Conservation (phyloP, 2,888 invertebrate species). For the Dolomedes plantarius region DNA sequence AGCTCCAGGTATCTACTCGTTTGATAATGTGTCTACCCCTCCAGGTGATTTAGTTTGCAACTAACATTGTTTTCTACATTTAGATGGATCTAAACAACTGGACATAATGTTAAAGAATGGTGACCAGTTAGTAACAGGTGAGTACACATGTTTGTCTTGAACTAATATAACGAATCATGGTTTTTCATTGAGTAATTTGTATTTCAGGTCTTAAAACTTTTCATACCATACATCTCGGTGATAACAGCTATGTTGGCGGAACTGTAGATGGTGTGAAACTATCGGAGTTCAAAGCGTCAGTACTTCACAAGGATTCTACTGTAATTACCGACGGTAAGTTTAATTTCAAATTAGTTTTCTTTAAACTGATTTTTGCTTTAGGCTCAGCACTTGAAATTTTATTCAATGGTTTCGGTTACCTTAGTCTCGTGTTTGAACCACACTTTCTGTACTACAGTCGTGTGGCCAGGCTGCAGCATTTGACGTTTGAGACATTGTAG, state of each 20-base stretch:
- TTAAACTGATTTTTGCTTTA: no score
- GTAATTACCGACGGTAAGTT: slow-evolving; percentile 36
- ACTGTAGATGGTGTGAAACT: slow-evolving; percentile 69
- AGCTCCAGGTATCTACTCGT: slow-evolving; percentile 12
- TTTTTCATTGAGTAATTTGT: no score
- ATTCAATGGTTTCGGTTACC: no score
- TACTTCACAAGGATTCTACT: slow-evolving; percentile 26
- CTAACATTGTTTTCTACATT: no score
- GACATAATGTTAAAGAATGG: slow-evolving; percentile 62
- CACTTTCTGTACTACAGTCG: no score
- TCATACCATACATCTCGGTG: slow-evolving; percentile 60
- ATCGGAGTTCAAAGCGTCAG: slow-evolving; percentile 34
- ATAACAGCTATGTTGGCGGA: slow-evolving; percentile 55
- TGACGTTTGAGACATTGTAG: no score
- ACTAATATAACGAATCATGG: no score
- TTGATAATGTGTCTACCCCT: no score
- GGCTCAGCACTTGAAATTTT: no score
- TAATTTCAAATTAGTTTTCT: not conserved
- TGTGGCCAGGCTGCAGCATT: no score
- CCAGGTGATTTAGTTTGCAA: no score
- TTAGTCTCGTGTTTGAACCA: no score
- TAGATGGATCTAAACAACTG: slow-evolving; percentile 19
- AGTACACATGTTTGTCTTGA: not conserved
- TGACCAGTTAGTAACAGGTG: slow-evolving; percentile 59
- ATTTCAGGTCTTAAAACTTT: slow-evolving; percentile 60